phyloP scores from a whole-genome alignment of 2,113 vertebrate genomes.

The Gasterosteus aculeatus region DNA sequence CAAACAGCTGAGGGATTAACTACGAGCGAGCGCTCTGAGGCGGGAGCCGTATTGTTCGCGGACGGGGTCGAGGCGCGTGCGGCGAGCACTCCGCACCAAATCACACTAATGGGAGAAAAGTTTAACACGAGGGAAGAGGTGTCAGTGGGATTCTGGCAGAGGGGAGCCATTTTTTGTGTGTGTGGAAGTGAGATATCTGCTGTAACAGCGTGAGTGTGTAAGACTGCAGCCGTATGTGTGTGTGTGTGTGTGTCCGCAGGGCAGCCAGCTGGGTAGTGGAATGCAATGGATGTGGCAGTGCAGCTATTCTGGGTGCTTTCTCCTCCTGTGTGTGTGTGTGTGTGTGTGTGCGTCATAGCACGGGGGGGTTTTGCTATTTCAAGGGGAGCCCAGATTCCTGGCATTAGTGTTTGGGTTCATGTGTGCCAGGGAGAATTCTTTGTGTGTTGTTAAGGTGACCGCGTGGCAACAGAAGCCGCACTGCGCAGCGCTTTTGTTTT shows the following conservation, averaged over 20 bases:
- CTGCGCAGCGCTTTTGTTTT: not conserved
- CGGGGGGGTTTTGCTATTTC: constrained; percentile 60
- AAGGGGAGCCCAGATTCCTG: constrained; percentile 63
- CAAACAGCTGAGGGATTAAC: constrained; percentile 72
- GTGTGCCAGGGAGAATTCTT: constrained; percentile 13
- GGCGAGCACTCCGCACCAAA: constrained; percentile 32
- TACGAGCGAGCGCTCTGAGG: constrained; percentile 30
- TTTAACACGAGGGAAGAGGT: not conserved
- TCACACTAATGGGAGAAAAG: constrained; percentile 46
- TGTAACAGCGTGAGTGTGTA: constrained; percentile 2
- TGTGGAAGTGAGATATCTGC: constrained; percentile 12
- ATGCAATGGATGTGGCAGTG: constrained; percentile 58
- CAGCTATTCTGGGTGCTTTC: constrained; percentile 63
- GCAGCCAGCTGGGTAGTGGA: constrained; percentile 58
- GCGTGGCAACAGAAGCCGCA: constrained; percentile 17
- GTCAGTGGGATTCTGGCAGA: constrained; percentile 29
- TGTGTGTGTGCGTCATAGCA: constrained; percentile 45
- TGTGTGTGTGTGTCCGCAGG: constrained; percentile 3
- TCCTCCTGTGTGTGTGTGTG: constrained; percentile 14
- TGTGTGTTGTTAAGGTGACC: constrained; percentile 26
- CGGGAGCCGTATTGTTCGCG: constrained; percentile 61
- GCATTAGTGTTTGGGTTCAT: constrained; percentile 25
- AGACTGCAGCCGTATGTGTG: constrained; percentile 23
- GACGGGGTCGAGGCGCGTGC: constrained; percentile 24
- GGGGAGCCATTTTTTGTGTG: constrained; percentile 4